A percentile compares a stretch with the other conserved stretches of the same genome.
phyloP scores from a whole-genome alignment of 2,113 vertebrate species.

The Megaceryle torquata region DNA sequence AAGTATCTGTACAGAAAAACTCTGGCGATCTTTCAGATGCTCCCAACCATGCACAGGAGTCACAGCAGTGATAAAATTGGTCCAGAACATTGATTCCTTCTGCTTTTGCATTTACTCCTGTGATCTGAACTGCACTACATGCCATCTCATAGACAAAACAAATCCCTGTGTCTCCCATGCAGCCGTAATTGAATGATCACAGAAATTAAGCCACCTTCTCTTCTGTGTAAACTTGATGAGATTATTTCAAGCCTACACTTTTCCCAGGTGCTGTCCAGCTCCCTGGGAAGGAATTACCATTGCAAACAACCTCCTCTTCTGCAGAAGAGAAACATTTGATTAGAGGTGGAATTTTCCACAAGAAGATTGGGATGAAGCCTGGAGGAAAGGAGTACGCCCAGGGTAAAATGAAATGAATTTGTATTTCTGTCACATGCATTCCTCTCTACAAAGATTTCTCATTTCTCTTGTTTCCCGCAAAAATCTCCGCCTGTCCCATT shows the following conservation, averaged over 20 bases:
- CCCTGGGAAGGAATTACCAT: background rate
- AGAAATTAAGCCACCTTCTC: background rate
- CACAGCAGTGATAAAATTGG: background rate
- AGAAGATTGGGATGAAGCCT: background rate
- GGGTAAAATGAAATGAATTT: background rate
- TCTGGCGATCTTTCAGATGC: background rate
- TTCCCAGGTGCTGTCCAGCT: background rate
- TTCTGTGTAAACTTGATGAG: background rate
- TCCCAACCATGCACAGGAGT: background rate
- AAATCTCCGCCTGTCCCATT: background rate
- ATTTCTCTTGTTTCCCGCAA: background rate
- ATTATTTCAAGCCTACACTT: background rate
- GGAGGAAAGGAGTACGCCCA: background rate
- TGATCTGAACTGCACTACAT: background rate
- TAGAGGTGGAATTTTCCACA: background rate
- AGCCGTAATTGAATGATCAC: fast-evolving
- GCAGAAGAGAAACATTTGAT: background rate
- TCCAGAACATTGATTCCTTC: background rate
- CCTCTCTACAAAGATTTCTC: background rate
- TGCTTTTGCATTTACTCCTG: background rate
- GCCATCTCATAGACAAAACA: background rate
- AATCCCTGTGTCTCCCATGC: background rate
- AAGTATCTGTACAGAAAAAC: background rate
- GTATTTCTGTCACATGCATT: background rate
- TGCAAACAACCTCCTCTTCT: background rate